Percentiles rank a stretch among this genome's conserved stretches.
Conservation (phyloP, 2,888 invertebrate species). For the Itoplectis maculator region DNA sequence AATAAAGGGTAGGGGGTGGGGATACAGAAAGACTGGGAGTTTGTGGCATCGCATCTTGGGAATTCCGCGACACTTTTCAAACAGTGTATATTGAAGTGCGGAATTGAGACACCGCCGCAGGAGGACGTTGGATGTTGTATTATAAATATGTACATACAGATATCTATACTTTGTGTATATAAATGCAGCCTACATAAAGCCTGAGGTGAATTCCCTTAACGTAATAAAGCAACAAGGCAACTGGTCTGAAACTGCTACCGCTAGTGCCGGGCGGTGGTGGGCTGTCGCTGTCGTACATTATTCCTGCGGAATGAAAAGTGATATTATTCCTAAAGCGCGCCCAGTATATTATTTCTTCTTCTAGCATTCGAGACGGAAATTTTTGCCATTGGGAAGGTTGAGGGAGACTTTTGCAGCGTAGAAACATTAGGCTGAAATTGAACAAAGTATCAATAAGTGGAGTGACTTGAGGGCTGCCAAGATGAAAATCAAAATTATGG, state of each 20-base stretch:
- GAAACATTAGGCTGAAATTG: too few species aligned
- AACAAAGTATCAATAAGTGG: too few species aligned
- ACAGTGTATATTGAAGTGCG: not conserved
- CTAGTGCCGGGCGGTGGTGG: not conserved
- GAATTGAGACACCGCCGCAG: not conserved
- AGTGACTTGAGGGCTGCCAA: too few species aligned
- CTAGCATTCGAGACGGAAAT: too few species aligned
- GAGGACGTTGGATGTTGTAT: not conserved
- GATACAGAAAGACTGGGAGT: not conserved
- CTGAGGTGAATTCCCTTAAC: not conserved
- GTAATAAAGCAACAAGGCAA: not conserved
- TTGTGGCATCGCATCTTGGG: not conserved
- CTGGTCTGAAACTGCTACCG: not conserved
- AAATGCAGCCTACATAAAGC: not conserved
- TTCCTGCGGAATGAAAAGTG: not conserved
- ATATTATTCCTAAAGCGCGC: too few species aligned
- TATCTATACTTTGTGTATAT: too few species aligned
- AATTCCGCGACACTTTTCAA: not conserved
- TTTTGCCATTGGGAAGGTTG: too few species aligned
- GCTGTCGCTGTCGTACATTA: not conserved
- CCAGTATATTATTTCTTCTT: too few species aligned
- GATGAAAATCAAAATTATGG: too few species aligned
- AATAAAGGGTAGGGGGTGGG: not conserved
- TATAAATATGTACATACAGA: too few species aligned
- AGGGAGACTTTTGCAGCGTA: too few species aligned